phyloP scores from a whole-genome alignment of 2,113 vertebrate species.

The Origma solitaria region DNA sequence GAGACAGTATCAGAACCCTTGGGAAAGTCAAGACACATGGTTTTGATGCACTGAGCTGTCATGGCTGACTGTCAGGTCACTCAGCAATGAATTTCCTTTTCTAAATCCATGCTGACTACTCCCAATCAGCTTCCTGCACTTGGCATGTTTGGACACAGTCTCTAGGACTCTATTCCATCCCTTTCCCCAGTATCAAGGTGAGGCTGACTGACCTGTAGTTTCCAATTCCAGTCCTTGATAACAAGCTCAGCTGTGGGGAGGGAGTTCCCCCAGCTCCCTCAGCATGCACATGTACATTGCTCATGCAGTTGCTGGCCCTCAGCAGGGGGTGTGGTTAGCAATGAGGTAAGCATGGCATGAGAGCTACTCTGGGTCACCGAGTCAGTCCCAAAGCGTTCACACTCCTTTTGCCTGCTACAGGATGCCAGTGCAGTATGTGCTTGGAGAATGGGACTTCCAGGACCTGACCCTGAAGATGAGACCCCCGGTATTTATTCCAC shows the following conservation, averaged over 20 bases:
- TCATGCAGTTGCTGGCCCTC: neutral
- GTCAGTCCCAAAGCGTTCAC: neutral
- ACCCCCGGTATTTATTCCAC: conserved; percentile 94
- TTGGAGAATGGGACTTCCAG: conserved; percentile 95
- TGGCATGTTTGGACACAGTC: neutral
- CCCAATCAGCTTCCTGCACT: neutral
- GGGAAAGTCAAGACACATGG: neutral
- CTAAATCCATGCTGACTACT: neutral
- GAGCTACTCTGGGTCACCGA: neutral
- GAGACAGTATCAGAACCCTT: neutral
- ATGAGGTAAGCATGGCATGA: neutral
- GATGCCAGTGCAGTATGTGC: conserved; percentile 94
- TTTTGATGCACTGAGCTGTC: neutral
- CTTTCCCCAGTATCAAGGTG: fast-evolving
- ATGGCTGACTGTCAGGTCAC: neutral
- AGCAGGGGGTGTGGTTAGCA: neutral
- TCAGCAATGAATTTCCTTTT: neutral
- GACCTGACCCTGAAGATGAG: conserved; percentile 89
- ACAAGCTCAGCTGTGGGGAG: neutral
- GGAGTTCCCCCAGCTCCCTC: neutral
- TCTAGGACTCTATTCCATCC: neutral
- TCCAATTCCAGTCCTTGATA: neutral
- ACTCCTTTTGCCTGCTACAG: conserved; percentile 49
- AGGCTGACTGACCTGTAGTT: neutral
- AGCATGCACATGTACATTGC: neutral